Evolutionary conservation across 2,797 vertebrate species (phyloP).

Genomic region (Staurois parvus): DNA sequence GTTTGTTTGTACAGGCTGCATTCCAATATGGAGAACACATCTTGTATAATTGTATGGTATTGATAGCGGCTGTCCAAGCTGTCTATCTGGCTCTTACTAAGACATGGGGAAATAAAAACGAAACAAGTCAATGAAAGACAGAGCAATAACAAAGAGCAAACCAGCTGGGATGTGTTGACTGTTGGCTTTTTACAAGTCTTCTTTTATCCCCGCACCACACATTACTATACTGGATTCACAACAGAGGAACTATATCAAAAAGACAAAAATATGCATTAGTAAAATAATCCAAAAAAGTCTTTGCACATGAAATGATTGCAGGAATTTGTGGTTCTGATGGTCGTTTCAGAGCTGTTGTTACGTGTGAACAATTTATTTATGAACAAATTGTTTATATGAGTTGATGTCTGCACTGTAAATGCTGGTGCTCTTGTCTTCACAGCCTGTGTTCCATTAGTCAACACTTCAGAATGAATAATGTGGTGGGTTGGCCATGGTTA

Average conservation of each 20-base stretch:
- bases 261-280: neutral
- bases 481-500: neutral
- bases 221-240: neutral
- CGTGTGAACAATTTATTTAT: no score
- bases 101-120: neutral
- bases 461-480: slow-evolving; percentile 3
- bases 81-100: neutral
- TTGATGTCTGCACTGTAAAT: neutral
- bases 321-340: neutral
- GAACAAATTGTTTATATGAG: neutral
- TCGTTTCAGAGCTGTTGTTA: neutral
- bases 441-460: neutral
- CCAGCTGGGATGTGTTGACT: no score
- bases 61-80: neutral
- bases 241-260: neutral
- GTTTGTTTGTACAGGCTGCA: slow-evolving; percentile 25
- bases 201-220: no score
- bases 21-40: slow-evolving; percentile 1
- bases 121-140: neutral
- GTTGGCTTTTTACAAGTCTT: no score
- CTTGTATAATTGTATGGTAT: neutral
- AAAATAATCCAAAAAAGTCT: slow-evolving; percentile 6
- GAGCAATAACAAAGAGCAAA: no score
- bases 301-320: neutral
- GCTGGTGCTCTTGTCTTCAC: neutral